phyloP scores from a whole-genome alignment of 1,140 invertebrate species.

The Leptopilina clavipes region DNA sequence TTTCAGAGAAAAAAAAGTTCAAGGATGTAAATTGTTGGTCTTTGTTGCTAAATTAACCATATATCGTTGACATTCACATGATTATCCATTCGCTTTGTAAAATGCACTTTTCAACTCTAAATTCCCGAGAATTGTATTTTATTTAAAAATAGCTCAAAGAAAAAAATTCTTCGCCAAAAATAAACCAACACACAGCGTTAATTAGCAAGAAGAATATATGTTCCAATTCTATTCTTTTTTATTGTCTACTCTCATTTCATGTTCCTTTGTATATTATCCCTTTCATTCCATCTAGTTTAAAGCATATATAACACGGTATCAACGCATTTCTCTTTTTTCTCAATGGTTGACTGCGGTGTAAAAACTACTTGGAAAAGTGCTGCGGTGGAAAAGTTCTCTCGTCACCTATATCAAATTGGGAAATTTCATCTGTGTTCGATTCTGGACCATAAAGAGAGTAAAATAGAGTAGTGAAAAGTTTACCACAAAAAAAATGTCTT shows the following conservation, averaged over 20 bases:
- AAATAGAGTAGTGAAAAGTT: constrained; percentile 3
- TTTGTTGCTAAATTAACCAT: background rate
- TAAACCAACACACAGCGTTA: background rate
- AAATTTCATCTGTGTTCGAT: constrained; percentile 32
- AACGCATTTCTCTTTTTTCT: constrained; percentile 23
- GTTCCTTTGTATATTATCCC: background rate
- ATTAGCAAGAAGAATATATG: constrained; percentile 1
- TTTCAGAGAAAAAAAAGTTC: background rate
- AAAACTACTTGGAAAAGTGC: constrained; percentile 31
- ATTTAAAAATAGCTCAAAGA: background rate
- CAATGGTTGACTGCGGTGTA: background rate
- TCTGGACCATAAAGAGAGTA: constrained; percentile 1
- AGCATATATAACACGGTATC: background rate
- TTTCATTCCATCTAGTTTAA: background rate
- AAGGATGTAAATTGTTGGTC: background rate
- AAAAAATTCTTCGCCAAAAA: background rate
- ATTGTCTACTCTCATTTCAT: constrained; percentile 8
- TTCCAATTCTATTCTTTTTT: background rate
- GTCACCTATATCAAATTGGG: constrained; percentile 27
- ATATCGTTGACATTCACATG: background rate
- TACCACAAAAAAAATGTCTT: background rate
- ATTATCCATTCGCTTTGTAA: constrained; percentile 57
- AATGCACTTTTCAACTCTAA: constrained; percentile 31
- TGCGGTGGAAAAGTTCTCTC: constrained; percentile 30
- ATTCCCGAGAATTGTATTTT: background rate